phyloP scores from a whole-genome alignment of 2,888 invertebrate genomes.

The Brassicogethes aeneus region DNA sequence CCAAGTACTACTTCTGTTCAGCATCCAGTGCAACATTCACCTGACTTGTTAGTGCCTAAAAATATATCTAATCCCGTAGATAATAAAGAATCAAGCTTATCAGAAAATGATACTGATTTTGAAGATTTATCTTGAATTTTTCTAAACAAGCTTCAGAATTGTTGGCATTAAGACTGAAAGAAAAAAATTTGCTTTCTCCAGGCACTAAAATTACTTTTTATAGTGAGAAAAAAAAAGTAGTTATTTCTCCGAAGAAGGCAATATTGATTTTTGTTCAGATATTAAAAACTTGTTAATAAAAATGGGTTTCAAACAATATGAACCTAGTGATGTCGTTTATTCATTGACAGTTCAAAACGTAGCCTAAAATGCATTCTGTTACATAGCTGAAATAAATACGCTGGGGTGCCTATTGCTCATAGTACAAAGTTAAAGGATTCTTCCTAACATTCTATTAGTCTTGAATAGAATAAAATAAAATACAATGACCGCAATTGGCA shows the following conservation, averaged over 20 bases:
- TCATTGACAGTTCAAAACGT: slow-evolving; percentile 17
- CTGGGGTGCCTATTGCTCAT: slow-evolving; percentile 13
- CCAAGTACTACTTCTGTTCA: no score
- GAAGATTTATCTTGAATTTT: no score
- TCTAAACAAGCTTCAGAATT: no score
- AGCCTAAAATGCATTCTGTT: slow-evolving; percentile 16
- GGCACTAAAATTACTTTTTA: no score
- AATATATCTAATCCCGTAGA: background rate
- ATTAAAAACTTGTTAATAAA: slow-evolving; percentile 10
- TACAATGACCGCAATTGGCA: slow-evolving; percentile 5
- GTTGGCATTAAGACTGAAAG: no score
- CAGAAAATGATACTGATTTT: no score
- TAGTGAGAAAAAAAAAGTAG: slow-evolving; percentile 6
- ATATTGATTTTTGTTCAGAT: slow-evolving; percentile 14
- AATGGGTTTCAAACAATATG: slow-evolving; percentile 14
- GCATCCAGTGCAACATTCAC: no score
- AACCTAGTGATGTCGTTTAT: slow-evolving; percentile 16
- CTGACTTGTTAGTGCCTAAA: no score
- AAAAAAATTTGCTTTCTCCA: background rate
- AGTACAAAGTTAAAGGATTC: slow-evolving; percentile 11
- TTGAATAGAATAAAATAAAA: slow-evolving; percentile 11
- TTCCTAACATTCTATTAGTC: slow-evolving; percentile 7
- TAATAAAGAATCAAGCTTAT: no score
- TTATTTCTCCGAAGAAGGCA: slow-evolving; percentile 13
- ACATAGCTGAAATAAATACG: slow-evolving; percentile 15